Evolutionary conservation across 2,113 vertebrate genomes (phyloP).

Genomic region (Rhegmatorhina hoffmannsi): DNA sequence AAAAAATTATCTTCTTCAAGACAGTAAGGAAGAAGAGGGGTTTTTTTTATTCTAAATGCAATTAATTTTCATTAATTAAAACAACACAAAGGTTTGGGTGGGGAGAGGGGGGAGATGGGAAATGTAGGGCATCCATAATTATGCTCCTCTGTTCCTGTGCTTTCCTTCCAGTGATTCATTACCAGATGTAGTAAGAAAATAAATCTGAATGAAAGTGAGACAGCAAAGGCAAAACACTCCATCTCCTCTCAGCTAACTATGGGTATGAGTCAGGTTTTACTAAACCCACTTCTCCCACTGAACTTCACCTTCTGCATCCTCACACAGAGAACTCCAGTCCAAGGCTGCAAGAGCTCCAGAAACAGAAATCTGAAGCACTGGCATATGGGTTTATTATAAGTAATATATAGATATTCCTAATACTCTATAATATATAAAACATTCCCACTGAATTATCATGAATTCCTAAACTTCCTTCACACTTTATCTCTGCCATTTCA

Average conservation of each 20-base stretch:
- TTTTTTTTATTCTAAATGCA: not conserved
- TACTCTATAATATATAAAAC: not conserved
- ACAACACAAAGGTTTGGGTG: not conserved
- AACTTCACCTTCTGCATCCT: not conserved
- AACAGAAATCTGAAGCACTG: not conserved
- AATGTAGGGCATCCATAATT: not conserved
- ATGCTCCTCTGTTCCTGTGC: not conserved
- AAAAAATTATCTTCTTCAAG: not conserved
- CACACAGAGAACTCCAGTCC: fast-evolving
- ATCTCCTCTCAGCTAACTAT: not conserved
- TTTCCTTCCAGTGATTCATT: not conserved
- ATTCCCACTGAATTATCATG: not conserved
- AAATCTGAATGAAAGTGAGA: not conserved
- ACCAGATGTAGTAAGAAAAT: not conserved
- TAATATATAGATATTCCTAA: not conserved
- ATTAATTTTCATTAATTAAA: not conserved
- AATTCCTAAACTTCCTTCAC: not conserved
- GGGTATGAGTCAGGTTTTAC: not conserved
- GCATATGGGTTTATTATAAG: not conserved
- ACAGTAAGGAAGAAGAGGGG: not conserved
- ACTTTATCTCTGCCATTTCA: not conserved
- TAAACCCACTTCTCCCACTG: not conserved
- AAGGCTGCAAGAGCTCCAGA: not conserved
- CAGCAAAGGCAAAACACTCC: not conserved
- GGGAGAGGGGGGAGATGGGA: not conserved